phyloP scores from a whole-genome alignment of 2,113 vertebrate species.

The Pollachius pollachius region DNA sequence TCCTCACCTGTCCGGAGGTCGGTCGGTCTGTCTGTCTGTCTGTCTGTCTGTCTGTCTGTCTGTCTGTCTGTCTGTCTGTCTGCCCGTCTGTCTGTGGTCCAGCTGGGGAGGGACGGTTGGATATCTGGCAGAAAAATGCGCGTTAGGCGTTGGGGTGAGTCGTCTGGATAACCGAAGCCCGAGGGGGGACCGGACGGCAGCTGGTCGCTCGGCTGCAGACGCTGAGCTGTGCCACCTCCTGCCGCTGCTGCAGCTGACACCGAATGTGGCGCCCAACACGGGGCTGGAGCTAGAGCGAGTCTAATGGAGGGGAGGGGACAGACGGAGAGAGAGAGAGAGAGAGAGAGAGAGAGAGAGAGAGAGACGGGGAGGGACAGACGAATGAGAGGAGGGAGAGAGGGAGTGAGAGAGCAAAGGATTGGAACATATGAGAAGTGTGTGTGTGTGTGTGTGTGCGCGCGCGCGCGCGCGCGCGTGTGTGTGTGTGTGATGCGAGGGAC shows the following conservation, averaged over 20 bases:
- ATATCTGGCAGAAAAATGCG: too few species aligned
- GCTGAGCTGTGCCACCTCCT: constrained; percentile 43
- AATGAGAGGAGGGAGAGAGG: constrained; percentile 7
- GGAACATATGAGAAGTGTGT: neutral
- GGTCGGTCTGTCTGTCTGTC: neutral
- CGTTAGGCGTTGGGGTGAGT: too few species aligned
- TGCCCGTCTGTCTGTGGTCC: neutral
- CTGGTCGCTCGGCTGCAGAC: constrained; percentile 21
- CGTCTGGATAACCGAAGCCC: too few species aligned
- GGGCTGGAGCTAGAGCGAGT: neutral
- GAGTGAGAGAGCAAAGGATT: neutral
- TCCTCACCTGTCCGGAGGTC: neutral
- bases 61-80: neutral
- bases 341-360: constrained; percentile 6
- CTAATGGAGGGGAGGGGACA: neutral
- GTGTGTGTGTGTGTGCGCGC: neutral
- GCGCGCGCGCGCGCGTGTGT: neutral
- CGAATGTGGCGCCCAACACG: constrained; percentile 30
- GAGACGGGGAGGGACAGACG: constrained; percentile 6
- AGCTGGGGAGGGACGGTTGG: too few species aligned
- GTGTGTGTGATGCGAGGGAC: neutral
- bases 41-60: neutral
- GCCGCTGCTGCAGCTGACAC: constrained; percentile 57
- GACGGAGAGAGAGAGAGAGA: constrained; percentile 4
- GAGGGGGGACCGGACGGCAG: neutral